Base-by-base conservation (phyloP, 2,797 vertebrate species). In the Psittacula derbiana region DNA sequence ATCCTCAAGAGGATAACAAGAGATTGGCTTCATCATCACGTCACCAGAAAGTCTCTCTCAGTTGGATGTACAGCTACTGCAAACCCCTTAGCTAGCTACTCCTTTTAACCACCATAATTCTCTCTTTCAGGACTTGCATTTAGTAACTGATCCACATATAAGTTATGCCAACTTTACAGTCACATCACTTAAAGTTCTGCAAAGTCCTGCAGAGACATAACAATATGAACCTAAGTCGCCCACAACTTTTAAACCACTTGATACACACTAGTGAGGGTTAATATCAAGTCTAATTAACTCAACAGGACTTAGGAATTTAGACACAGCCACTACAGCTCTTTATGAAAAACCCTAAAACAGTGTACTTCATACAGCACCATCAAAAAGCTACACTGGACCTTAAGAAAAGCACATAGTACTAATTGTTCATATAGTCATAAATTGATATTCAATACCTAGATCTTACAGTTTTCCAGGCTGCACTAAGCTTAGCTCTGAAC, bases 371-470 rank as follows among this genome's bases (percentile, higher is more conserved):
- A 79, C 6, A 61, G 41, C 9, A 46, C 28, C 30, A 55, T 16
- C 49, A 81, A 49, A 91, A 92, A 72, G 16, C 40, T 80, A 13
- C 2, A 1, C 0, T 33, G 25, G 47, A 47, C 36, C 15, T 52
- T 25, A 85, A 55, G 50, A 85, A 89, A 92, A 85, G 41, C 28
- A 74, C 20, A 4, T 4, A 18, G n/a, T 36, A 31, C 14, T 38
- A 73, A n/a, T 16, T 1, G 13, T 33, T 64, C 0, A 0, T 52
- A 25, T 65, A 36, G n/a, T 58, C 55, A 70, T 23, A 60, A 4
- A 49, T 2, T 44, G 53, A 75, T 8, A 79, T 18, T 46, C 24
- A 41, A 12, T 31, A 38, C 30, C 58, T 44, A 66, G 40, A 83
- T 65, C 60, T 49, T 52, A 58, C 6, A 17, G 11, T 60, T 57